Conservation (phyloP, 2,113 vertebrate genomes). For the Thunnus maccoyii region DNA sequence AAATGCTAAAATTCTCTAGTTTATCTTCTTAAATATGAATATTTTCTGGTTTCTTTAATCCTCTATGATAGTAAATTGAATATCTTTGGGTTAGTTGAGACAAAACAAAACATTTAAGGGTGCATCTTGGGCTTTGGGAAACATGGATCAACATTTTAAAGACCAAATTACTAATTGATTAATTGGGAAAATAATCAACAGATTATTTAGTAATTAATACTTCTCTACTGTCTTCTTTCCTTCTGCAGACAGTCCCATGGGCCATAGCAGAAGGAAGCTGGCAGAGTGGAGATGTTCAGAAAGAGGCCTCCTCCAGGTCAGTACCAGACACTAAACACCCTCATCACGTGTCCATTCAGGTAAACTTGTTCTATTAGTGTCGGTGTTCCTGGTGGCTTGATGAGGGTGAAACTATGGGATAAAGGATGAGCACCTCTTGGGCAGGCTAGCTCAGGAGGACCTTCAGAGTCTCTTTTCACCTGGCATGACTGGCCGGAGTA, state of each 20-base stretch:
- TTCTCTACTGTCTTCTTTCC: background rate
- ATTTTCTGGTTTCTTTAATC: too few relatives aligned
- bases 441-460: background rate
- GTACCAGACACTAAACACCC: constrained; percentile 24
- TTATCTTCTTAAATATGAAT: too few relatives aligned
- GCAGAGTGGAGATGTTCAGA: constrained; percentile 86
- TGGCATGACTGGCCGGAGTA: background rate
- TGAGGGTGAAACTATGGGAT: background rate
- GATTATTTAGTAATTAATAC: background rate
- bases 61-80: too few relatives aligned
- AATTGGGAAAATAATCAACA: too few relatives aligned
- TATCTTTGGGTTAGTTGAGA: too few relatives aligned
- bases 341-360: background rate
- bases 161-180: too few relatives aligned
- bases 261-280: constrained; percentile 72
- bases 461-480: background rate
- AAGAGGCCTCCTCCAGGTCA: constrained; percentile 86
- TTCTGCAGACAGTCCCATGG: constrained; percentile 85
- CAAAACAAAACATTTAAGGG: too few relatives aligned
- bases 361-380: background rate
- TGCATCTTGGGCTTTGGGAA: too few relatives aligned
- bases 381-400: background rate
- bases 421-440: too few relatives aligned
- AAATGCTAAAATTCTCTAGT: too few relatives aligned
- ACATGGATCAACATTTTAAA: too few relatives aligned